These are phyloP conservation scores for Platyscapa corneri DNA, from an alignment of 1,140 invertebrate genomes.

Conservation along the genomic window DNA sequence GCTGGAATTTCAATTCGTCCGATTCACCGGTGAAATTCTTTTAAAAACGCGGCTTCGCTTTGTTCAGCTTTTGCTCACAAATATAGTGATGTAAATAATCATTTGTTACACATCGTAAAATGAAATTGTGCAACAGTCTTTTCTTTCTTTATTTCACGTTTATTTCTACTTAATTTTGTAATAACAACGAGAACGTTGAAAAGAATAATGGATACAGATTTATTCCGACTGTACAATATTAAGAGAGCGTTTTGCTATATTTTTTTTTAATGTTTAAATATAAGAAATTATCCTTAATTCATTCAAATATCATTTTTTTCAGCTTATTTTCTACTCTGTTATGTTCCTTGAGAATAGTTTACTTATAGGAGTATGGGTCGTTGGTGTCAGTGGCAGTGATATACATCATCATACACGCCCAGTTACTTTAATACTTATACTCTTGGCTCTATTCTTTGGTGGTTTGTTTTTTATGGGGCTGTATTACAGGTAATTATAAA, in stretches of 20 bases:
- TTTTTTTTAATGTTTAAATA: too few relatives aligned
- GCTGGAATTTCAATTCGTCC: not conserved
- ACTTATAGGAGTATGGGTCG: conserved; percentile 83
- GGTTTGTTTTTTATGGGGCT: conserved; percentile 90
- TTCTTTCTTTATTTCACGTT: too few relatives aligned
- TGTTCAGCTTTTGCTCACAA: not conserved
- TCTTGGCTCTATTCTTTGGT: conserved; percentile 78
- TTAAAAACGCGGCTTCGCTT: not conserved
- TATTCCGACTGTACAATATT: too few relatives aligned
- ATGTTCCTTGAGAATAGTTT: conserved; percentile 92
- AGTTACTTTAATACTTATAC: conserved; percentile 76
- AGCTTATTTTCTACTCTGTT: conserved; percentile 90
- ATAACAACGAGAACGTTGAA: too few relatives aligned
- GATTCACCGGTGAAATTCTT: not conserved
- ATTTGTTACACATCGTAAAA: not conserved
- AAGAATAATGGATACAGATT: too few relatives aligned
- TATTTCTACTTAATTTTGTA: not conserved
- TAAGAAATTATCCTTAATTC: too few relatives aligned
- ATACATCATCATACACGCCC: conserved; percentile 66
- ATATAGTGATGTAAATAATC: not conserved
- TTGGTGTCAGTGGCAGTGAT: conserved; percentile 71
- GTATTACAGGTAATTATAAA: conserved; percentile 81
- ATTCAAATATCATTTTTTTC: conserved; percentile 31
- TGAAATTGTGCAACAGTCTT: not conserved
- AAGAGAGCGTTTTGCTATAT: too few relatives aligned